Conservation (phyloP, 2,888 invertebrate species). For the Cataglyphis rosenhaueri region DNA sequence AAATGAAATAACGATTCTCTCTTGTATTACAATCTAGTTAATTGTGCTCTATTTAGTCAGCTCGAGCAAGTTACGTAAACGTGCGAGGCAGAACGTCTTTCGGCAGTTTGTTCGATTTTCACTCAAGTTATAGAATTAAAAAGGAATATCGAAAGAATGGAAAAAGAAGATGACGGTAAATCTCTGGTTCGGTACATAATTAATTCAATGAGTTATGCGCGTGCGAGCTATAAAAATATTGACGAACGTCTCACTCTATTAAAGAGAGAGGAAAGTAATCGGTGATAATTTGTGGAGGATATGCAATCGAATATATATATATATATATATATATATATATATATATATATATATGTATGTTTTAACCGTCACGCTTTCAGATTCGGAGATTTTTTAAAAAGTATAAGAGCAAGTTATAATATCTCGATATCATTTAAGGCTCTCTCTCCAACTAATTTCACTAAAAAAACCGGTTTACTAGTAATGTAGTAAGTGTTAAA, state of each 20-base stretch:
- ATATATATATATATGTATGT: too few relatives aligned
- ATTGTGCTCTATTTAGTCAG: neutral
- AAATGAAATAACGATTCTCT: neutral
- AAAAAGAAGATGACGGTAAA: neutral
- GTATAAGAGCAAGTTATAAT: neutral
- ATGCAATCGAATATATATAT: neutral
- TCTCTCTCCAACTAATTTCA: conserved; percentile 19
- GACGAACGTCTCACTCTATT: neutral
- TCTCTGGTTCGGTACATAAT: neutral
- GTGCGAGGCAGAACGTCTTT: conserved; percentile 44
- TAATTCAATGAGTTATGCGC: conserved; percentile 28
- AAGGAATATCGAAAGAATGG: neutral
- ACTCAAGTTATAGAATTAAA: neutral
- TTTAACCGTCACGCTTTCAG: conserved; percentile 22
- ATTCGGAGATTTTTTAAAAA: neutral
- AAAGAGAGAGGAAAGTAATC: neutral
- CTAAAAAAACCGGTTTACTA: neutral
- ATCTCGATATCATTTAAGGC: neutral
- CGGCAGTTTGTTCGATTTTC: conserved; percentile 45
- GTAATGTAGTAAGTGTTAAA: neutral
- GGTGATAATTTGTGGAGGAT: neutral
- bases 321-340: too few relatives aligned
- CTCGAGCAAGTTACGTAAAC: neutral
- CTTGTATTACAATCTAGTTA: neutral
- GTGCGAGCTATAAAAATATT: neutral